These are phyloP conservation scores for Misgurnus mizolepis DNA, from an alignment of 2,113 vertebrate species.

Conservation along the genomic window DNA sequence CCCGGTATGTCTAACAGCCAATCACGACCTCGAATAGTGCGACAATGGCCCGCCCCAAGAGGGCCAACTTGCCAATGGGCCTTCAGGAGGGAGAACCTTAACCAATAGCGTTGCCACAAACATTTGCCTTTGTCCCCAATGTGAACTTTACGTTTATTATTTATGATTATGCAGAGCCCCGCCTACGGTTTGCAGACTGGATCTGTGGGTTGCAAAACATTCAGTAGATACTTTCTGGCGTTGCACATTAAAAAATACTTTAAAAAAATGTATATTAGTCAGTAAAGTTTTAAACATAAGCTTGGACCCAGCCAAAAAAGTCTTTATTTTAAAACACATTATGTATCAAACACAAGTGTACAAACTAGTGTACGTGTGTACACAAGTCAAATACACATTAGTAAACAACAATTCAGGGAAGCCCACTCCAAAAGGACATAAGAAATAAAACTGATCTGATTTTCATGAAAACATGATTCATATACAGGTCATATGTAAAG, in stretches of 20 bases:
- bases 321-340: conserved; percentile 54
- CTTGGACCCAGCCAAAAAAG: conserved; percentile 23
- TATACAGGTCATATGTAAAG: conserved; percentile 76
- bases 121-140: conserved; percentile 46
- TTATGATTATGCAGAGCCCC: background rate
- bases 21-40: conserved; percentile 11
- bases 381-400: background rate
- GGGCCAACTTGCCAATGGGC: background rate
- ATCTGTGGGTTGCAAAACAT: no score
- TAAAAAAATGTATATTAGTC: background rate
- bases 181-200: background rate
- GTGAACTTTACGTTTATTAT: conserved; percentile 40
- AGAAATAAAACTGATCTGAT: conserved; percentile 23
- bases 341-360: conserved; percentile 36
- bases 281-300: background rate
- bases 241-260: background rate
- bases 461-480: background rate
- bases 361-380: background rate
- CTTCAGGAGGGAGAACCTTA: conserved; percentile 30
- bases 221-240: no score
- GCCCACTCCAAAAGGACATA: background rate
- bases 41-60: conserved; percentile 11
- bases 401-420: background rate
- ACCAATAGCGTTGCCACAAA: conserved; percentile 20
- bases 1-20: background rate